A percentile compares a stretch with the other conserved stretches of the same genome.
Evolutionary conservation across 2,888 invertebrate species (phyloP).

Genomic region (Drosophila tanythrix): DNA sequence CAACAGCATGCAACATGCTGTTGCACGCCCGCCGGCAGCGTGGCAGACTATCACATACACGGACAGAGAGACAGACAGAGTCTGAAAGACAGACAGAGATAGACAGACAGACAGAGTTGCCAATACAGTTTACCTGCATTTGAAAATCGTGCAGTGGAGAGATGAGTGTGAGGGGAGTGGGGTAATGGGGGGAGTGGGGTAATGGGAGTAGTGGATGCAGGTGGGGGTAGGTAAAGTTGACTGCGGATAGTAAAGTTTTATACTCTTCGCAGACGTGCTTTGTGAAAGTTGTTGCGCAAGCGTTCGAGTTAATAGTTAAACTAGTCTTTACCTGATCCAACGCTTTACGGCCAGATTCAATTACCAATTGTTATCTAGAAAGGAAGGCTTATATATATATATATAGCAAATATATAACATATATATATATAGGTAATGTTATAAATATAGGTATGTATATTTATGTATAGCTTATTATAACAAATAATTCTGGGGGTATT

Average conservation of each 20-base stretch:
- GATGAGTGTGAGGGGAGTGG: neutral
- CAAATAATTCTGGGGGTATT: too few species aligned
- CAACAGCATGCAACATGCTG: conserved; percentile 78
- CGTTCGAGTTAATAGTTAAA: conserved; percentile 4
- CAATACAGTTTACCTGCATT: conserved; percentile 43
- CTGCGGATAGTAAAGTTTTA: conserved; percentile 33
- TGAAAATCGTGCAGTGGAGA: conserved; percentile 17
- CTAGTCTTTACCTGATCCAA: conserved; percentile 4
- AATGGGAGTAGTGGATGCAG: neutral
- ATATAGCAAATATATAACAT: too few species aligned
- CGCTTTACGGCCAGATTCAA: conserved; percentile 8
- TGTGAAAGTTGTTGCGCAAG: conserved; percentile 13
- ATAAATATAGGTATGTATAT: neutral
- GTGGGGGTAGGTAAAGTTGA: conserved; percentile 26
- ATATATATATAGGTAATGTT: neutral
- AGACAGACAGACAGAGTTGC: conserved; percentile 14
- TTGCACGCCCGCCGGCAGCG: conserved; percentile 58
- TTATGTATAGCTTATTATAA: too few species aligned
- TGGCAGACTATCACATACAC: conserved; percentile 23
- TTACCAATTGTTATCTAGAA: conserved; percentile 2
- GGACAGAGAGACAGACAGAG: conserved; percentile 1
- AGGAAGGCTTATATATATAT: neutral
- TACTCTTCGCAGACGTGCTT: conserved; percentile 34
- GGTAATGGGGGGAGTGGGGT: neutral
- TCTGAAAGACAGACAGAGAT: conserved; percentile 9